Conservation (phyloP, 2,888 invertebrate genomes). For the Temnothorax unifasciatus region DNA sequence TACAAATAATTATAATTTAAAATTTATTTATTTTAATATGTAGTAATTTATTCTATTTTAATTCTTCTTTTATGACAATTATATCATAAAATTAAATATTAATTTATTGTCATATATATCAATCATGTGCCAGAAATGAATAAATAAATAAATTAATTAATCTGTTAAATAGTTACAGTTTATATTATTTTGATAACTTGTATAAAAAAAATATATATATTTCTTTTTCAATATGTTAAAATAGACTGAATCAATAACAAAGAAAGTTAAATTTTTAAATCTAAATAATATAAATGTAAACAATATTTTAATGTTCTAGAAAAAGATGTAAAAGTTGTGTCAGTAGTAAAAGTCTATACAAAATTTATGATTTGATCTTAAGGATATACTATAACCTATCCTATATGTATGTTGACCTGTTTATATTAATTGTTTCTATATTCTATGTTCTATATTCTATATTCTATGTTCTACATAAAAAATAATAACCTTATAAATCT, state of each 20-base stretch:
- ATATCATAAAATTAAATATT: neutral
- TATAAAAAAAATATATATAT: too few species aligned
- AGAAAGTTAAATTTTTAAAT: neutral
- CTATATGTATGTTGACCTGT: neutral
- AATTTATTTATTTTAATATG: neutral
- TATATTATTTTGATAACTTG: neutral
- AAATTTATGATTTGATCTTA: neutral
- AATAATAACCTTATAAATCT: neutral
- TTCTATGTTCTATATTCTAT: too few species aligned
- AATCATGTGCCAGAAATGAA: neutral
- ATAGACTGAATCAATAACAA: neutral
- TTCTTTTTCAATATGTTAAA: too few species aligned
- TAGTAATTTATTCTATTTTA: neutral
- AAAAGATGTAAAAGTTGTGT: neutral
- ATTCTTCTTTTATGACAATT: neutral
- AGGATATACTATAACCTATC: neutral
- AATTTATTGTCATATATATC: neutral
- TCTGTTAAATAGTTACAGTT: too few species aligned
- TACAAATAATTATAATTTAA: constrained; percentile 30
- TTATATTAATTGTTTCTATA: neutral
- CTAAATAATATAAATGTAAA: neutral
- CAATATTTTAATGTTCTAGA: neutral
- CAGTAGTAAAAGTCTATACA: neutral
- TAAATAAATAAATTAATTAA: neutral
- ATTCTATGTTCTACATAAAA: neutral